These are phyloP conservation scores for Drosophila pachea DNA, from an alignment of 1,140 invertebrate species.

Conservation along the genomic window DNA sequence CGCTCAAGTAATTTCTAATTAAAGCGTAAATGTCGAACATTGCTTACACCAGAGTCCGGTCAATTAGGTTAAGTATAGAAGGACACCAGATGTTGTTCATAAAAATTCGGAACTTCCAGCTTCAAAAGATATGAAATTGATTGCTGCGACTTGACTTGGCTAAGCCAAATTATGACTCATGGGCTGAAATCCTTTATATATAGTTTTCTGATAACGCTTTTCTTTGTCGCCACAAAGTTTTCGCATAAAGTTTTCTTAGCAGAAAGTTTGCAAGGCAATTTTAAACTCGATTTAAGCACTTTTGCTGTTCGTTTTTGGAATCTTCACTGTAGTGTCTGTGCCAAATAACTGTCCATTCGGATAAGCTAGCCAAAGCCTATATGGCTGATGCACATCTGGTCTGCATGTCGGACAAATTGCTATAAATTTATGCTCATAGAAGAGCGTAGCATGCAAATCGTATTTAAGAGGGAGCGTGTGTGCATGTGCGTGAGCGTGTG, in stretches of 20 bases:
- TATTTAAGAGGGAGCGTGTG: conserved; percentile 48
- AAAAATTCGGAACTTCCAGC: neutral
- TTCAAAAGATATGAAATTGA: neutral
- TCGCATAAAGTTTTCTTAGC: too few species aligned
- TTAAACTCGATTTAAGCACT: too few species aligned
- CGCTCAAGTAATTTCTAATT: conserved; percentile 63
- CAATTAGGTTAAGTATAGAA: conserved; percentile 16
- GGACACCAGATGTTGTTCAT: conserved; percentile 1
- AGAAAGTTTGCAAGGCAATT: too few species aligned
- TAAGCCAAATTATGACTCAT: neutral
- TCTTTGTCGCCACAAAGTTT: too few species aligned
- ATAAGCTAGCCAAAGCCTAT: neutral
- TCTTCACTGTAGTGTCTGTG: neutral
- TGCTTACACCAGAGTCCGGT: conserved; percentile 11
- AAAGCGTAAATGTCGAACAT: conserved; percentile 58
- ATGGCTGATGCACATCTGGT: neutral
- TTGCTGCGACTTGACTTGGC: neutral
- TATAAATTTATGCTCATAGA: conserved; percentile 27
- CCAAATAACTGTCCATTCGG: neutral
- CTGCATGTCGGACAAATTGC: conserved; percentile 27
- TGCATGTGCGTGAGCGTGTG: neutral
- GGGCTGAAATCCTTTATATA: too few species aligned
- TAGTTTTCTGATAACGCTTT: too few species aligned
- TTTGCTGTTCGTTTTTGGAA: too few species aligned
- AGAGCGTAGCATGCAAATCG: conserved; percentile 3